These are phyloP conservation scores for Pseudomugil tenellus DNA, from an alignment of 2,797 vertebrate genomes.

Conservation along the genomic window DNA sequence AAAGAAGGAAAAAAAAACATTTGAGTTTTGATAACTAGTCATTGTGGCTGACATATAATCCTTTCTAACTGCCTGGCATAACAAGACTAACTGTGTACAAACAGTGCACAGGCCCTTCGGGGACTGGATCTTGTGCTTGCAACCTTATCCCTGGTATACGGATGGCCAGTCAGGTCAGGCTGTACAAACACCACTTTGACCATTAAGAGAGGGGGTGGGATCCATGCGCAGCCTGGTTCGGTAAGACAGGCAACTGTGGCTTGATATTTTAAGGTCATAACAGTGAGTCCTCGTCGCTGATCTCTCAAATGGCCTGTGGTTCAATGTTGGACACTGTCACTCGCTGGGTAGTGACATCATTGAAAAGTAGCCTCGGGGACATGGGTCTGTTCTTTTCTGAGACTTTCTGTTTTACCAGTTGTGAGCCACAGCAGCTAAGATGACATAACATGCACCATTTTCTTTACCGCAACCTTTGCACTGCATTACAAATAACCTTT, in stretches of 20 bases:
- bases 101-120: slow-evolving; percentile 21
- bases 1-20: slow-evolving; percentile 32
- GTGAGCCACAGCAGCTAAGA: slow-evolving; percentile 71
- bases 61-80: slow-evolving; percentile 18
- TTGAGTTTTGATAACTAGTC: slow-evolving; percentile 51
- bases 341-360: slow-evolving; percentile 66
- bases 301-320: slow-evolving; percentile 63
- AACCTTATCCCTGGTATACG: slow-evolving; percentile 32
- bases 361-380: slow-evolving; percentile 52
- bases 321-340: slow-evolving; percentile 65
- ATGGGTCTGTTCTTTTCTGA: slow-evolving; percentile 70
- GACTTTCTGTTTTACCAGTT: slow-evolving; percentile 66
- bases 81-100: slow-evolving; percentile 22
- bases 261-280: slow-evolving; percentile 81
- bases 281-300: slow-evolving; percentile 71
- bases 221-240: slow-evolving; percentile 26
- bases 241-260: slow-evolving; percentile 62
- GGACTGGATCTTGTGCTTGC: slow-evolving; percentile 41
- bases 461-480: slow-evolving; percentile 74
- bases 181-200: slow-evolving; percentile 71
- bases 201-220: slow-evolving; percentile 60
- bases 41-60: slow-evolving; percentile 45
- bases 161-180: slow-evolving; percentile 53
- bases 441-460: slow-evolving; percentile 73
- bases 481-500: slow-evolving; percentile 66